Base-by-base conservation (phyloP, 2,797 vertebrate species). In the Liparis tanakae region DNA sequence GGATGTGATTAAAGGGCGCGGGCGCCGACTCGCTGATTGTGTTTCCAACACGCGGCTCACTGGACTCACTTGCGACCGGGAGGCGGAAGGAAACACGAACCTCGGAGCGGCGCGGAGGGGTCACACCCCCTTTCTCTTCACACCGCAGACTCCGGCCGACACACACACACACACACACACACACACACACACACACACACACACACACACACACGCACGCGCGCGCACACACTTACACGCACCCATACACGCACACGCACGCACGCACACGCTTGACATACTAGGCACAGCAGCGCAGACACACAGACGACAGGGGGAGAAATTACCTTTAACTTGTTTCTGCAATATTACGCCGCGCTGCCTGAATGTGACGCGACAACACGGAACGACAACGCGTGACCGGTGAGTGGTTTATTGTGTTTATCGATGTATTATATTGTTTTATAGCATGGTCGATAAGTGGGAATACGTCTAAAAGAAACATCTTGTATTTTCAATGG, bases 21-120 rank as follows among this genome's bases (percentile, higher is more conserved):
- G 1, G 43, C 48, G 57, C 6, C 37, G 3, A 17, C 48, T 17
- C n/a, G 17, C 1, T 7, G 51, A 0, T 7, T 48, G 18, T 46
- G 5, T 56, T 9, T 25, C 3, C 22, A 25, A n/a, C 7, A 2
- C 13, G 3, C 25, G 5, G 54, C 10, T 59, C 15, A 18, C 20
- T n/a, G 41, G 1, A 22, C 30, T 30, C 9, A 4, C 63, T 41
- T 1, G 13, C 62, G 62, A 67, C 33, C 66, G 33, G 70, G 76
- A 89, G 59, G 89, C 85, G 91, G 91, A 91, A 93, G 86, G 90
- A 91, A 87, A 85, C 13, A 2, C 72, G 89, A 88, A 88, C 56
- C 80, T 82, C 37, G 13, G 44, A 59, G 77, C 65, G 71, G 60
- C 76, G 22, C 77, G 50, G 68, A 53, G 70, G 70, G 50, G 76